phyloP scores from a whole-genome alignment of 2,888 invertebrate genomes.

The Philereme transversata region DNA sequence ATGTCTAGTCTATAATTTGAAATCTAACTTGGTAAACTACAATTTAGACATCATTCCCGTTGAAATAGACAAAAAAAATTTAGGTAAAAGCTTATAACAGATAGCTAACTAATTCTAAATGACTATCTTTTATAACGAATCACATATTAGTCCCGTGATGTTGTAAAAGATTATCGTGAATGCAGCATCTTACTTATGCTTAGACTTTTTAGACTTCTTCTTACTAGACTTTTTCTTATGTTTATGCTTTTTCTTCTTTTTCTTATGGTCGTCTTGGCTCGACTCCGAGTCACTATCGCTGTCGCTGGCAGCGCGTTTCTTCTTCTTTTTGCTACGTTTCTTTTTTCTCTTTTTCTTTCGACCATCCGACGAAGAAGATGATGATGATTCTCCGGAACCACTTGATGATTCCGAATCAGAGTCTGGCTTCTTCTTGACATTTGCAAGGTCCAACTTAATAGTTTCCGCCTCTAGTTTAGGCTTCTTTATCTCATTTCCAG shows the following conservation, averaged over 20 bases:
- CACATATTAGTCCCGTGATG: slow-evolving; percentile 23
- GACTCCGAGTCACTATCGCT: slow-evolving; percentile 87
- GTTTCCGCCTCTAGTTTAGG: slow-evolving; percentile 67
- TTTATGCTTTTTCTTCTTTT: slow-evolving; percentile 87
- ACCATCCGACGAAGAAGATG: slow-evolving; percentile 78
- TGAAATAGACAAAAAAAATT: slow-evolving; percentile 29
- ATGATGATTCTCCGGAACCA: slow-evolving; percentile 78
- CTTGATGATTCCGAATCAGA: slow-evolving; percentile 74
- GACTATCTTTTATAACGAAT: slow-evolving; percentile 27
- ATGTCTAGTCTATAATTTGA: slow-evolving; percentile 39
- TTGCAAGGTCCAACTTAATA: slow-evolving; percentile 78
- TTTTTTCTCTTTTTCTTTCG: slow-evolving; percentile 86
- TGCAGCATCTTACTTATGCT: slow-evolving; percentile 65
- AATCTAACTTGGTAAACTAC: slow-evolving; percentile 37
- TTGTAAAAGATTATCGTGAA: slow-evolving; percentile 17
- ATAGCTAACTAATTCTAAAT: slow-evolving; percentile 34
- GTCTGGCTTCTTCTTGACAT: slow-evolving; percentile 77
- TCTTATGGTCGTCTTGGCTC: slow-evolving; percentile 86
- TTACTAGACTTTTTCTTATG: slow-evolving; percentile 88
- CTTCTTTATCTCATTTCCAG: slow-evolving; percentile 61
- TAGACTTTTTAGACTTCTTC: slow-evolving; percentile 88
- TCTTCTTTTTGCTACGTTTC: slow-evolving; percentile 85
- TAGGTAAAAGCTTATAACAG: slow-evolving; percentile 40
- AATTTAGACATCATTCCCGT: slow-evolving; percentile 27
- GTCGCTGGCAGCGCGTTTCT: slow-evolving; percentile 84